These are phyloP conservation scores for Caenorhabditis sp. DNA, from an alignment of 2,888 invertebrate species.

Conservation along the genomic window DNA sequence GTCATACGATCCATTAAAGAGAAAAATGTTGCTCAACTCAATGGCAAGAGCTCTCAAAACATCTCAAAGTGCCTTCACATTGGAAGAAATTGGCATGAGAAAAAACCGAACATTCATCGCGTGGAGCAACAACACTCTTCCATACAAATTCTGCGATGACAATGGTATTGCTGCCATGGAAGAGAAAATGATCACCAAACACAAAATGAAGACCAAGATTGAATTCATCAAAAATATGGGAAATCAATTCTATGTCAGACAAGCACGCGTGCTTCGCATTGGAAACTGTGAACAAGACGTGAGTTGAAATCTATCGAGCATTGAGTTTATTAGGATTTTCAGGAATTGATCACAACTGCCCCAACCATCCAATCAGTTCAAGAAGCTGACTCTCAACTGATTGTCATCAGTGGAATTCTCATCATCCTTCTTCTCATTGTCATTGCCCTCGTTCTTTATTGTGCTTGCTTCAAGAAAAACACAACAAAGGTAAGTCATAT, in stretches of 20 bases:
- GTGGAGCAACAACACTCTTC: slow-evolving; percentile 51
- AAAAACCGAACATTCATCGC: slow-evolving; percentile 40
- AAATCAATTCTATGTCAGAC: slow-evolving; percentile 55
- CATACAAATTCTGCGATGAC: slow-evolving; percentile 50
- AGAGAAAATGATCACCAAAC: slow-evolving; percentile 47
- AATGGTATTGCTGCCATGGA: slow-evolving; percentile 48
- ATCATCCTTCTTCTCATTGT: slow-evolving; percentile 84
- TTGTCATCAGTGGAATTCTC: slow-evolving; percentile 78
- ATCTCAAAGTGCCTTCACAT: slow-evolving; percentile 19
- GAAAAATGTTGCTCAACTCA: slow-evolving; percentile 35
- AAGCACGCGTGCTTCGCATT: slow-evolving; percentile 36
- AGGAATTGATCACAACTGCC: slow-evolving; percentile 41
- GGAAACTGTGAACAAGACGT: slow-evolving; percentile 40
- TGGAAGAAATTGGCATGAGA: slow-evolving; percentile 34
- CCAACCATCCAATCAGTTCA: slow-evolving; percentile 43
- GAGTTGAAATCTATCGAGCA: too few relatives aligned
- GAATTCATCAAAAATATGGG: slow-evolving; percentile 60
- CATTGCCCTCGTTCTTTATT: slow-evolving; percentile 75
- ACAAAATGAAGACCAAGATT: slow-evolving; percentile 48
- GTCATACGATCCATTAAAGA: slow-evolving; percentile 28
- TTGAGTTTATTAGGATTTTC: too few relatives aligned
- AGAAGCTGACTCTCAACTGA: slow-evolving; percentile 82
- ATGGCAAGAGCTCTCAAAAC: slow-evolving; percentile 35
- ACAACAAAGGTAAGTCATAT: slow-evolving; percentile 41
- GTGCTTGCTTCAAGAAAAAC: slow-evolving; percentile 38